Evolutionary conservation across 92 coral and sea anemone genomes (phyloP), one percentile per base, ranked within the genome.

Genomic region (Diadumene lineata): DNA sequence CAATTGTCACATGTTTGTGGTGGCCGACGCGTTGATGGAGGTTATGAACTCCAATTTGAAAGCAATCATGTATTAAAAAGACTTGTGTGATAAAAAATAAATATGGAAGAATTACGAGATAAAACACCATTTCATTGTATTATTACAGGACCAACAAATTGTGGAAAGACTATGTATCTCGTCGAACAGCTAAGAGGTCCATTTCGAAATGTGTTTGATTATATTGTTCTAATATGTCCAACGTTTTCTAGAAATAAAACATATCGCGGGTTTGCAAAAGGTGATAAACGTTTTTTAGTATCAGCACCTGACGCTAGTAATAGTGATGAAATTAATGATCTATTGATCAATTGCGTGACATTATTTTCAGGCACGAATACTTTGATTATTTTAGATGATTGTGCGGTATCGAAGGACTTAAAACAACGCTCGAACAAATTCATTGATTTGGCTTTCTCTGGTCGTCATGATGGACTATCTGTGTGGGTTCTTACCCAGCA

Each of bases 11-110:
- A 68, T 82, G 86, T 81, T 55, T 34, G 71, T 68, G 0, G 76
- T 75, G 15, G 82, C 87, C 4, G 82, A 82, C 27, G 82, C 87
- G 21, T 17, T 81, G 60, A 75, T 81, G 81, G 86, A 75, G 62
- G 57, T 81, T 29, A 75, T 50, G 81, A 81, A 81, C 33, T 73
- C 81, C 0, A 81, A 64, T 56, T 53, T 81, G 7, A 3, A 23
- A 10, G 0, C 75, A 2, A 66, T 81, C 1, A 56, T 51, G 75
- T 81, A 74, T 43, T 81, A 74, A 27, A 46, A 48, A 63, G 11
- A 1, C 0, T 3, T 29, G 1, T 38, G 4, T 23, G 17, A 43
- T n/a, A 13, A 15, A 34, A 25, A 0, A 22, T 34, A 30, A 31
- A 10, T 31, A 80, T 80, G 85, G 68, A 80, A 63, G 79, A 71